Evolutionary conservation across 2,113 vertebrate species (phyloP), one percentile per base, ranked within the genome.

Genomic region (Caloenas nicobarica): DNA sequence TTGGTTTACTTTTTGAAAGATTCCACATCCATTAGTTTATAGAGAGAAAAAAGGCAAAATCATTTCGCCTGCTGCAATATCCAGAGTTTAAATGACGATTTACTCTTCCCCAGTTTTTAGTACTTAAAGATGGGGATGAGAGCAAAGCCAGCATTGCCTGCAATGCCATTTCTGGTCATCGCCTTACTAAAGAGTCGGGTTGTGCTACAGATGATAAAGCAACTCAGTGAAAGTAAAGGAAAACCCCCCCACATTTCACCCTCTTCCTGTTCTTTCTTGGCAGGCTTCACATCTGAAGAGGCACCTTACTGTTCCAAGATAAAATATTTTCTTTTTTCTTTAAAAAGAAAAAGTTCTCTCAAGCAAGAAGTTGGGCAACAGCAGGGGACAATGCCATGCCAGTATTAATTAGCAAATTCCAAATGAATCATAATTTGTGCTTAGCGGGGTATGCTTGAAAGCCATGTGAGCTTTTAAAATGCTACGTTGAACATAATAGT

Each of bases 361-460:
- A 88, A 72, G 72, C 73, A 93, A 96, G 83, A 96, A 93, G 73
- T 86, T 95, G 92, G 90, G 81, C 91, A 92, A 73, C 96, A 94
- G 94, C 88, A 91, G 94, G 96, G 80, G 85, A 95, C 91, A 93
- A 89, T 5, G 12, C 76, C 81, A 72, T 83, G 80, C 86, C 95
- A 96, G 82, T 92, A 92, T 97, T 96, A 95, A 97, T 97, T 97
- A 97, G 90, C 85, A 93, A 91, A 85, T 94, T 82, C 82, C 88
- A 94, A 96, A 90, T 91, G 88, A 96, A 91, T 94, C 94, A 77
- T 81, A 44, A 77, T 81, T 94, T 96, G 86, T 78, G 90, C 89
- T 89, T 96, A 91, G 89, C 23, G 1, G 96, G 92, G 62, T 85
- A 85, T 23, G 60, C 89, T 40, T 88, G 62, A 88, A 84, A 95